These are phyloP conservation scores for Hirudinaria manillensis DNA, from an alignment of 2,888 invertebrate species.

Conservation along the genomic window DNA sequence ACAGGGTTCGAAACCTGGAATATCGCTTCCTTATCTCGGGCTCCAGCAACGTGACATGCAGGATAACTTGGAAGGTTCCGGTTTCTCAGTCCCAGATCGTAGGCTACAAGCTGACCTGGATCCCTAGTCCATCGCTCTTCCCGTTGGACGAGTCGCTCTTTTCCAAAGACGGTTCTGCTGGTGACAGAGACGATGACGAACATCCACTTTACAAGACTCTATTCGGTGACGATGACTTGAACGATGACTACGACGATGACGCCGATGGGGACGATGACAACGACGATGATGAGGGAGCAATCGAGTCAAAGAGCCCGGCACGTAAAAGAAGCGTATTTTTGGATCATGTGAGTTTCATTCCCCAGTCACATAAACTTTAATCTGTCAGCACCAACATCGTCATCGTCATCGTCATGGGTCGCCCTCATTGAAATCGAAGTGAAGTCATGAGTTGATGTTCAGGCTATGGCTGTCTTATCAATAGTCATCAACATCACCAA, in stretches of 20 bases:
- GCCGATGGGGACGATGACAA: constrained; percentile 25
- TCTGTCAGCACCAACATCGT: constrained; percentile 16
- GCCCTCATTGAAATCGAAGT: not conserved
- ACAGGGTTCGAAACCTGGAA: constrained; percentile 34
- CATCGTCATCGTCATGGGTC: constrained; percentile 15
- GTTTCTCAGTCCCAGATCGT: constrained; percentile 36
- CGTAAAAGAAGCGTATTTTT: constrained; percentile 2
- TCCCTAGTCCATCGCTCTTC: constrained; percentile 16
- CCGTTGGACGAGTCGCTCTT: not conserved
- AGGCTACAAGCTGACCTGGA: constrained; percentile 39
- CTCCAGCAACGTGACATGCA: constrained; percentile 39
- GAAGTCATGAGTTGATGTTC: too few relatives aligned
- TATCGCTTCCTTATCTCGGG: constrained; percentile 38
- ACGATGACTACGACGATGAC: not conserved
- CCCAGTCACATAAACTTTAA: not conserved
- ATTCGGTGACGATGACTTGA: not conserved
- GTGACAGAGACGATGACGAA: constrained; percentile 34
- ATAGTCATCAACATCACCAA: not conserved
- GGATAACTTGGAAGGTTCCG: constrained; percentile 39
- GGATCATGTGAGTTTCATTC: not conserved
- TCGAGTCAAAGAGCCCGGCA: not conserved
- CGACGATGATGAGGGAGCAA: not conserved
- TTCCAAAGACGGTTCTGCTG: constrained; percentile 27
- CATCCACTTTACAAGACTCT: constrained; percentile 3
- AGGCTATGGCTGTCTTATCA: too few relatives aligned